phyloP scores from a whole-genome alignment of 2,797 vertebrate genomes.

The Sebastes wilsoni region DNA sequence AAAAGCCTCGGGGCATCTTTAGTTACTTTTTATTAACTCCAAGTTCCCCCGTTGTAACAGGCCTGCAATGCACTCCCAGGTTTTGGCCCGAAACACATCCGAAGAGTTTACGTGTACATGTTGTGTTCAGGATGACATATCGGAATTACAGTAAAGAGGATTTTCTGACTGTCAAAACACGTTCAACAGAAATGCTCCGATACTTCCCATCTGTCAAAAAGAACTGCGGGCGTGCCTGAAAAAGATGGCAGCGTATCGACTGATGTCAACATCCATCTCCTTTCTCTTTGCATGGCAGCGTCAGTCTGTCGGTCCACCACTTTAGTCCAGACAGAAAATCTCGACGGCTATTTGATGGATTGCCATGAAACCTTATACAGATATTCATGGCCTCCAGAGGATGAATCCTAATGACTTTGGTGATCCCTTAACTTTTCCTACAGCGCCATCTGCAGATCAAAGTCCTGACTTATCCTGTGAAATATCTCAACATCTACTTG shows the following conservation, averaged over 20 bases:
- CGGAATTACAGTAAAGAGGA: background rate
- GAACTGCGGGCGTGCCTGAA: background rate
- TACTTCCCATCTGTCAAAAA: background rate
- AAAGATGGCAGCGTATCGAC: background rate
- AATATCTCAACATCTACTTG: too few species aligned
- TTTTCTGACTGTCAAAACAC: background rate
- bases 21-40: constrained; percentile 20
- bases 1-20: constrained; percentile 30
- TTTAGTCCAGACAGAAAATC: background rate
- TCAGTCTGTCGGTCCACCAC: background rate
- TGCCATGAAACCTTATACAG: too few species aligned
- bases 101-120: background rate
- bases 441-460: rapidly evolving
- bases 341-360: too few species aligned
- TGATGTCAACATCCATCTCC: background rate
- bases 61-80: background rate
- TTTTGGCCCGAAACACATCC: constrained; percentile 17
- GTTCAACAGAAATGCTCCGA: background rate
- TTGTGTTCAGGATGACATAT: background rate
- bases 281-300: background rate
- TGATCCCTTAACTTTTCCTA: too few species aligned
- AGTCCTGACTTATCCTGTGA: too few species aligned
- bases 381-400: too few species aligned
- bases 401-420: too few species aligned
- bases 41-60: constrained; percentile 22